A percentile compares a stretch with the other conserved stretches of the same genome.
These are phyloP conservation scores for Siniperca scherzeri DNA, from an alignment of 2,797 vertebrate genomes.

Conservation along the genomic window DNA sequence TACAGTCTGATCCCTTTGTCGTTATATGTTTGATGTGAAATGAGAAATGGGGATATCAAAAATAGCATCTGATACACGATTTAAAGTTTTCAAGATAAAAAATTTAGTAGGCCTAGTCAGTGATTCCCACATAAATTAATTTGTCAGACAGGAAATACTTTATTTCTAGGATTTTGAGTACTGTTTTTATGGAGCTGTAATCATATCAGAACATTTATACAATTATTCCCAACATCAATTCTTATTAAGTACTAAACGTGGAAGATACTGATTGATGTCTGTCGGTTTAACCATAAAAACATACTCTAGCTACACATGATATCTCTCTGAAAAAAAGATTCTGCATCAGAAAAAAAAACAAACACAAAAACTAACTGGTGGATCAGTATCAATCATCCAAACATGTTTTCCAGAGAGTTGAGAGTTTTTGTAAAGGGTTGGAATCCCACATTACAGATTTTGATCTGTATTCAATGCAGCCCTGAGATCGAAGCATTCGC, in stretches of 20 bases:
- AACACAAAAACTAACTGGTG: background rate
- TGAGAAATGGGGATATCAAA: background rate
- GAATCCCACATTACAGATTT: slow-evolving; percentile 30
- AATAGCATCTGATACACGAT: background rate
- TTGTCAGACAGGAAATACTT: background rate
- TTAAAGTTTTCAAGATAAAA: background rate
- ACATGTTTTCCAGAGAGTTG: background rate
- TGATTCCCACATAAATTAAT: background rate
- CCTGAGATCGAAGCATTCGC: slow-evolving; percentile 39
- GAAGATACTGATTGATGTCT: background rate
- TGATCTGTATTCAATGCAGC: slow-evolving; percentile 64
- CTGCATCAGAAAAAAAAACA: background rate
- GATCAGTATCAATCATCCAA: slow-evolving; percentile 22
- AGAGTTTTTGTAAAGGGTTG: slow-evolving; percentile 20
- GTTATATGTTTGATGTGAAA: background rate
- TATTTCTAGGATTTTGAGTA: too few relatives aligned
- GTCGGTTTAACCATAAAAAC: background rate
- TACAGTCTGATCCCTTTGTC: background rate
- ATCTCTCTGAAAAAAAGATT: background rate
- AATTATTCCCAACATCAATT: background rate
- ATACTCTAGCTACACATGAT: background rate
- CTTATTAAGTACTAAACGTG: background rate
- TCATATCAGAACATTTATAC: background rate
- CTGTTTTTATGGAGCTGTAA: background rate
- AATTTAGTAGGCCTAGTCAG: background rate